Evolutionary conservation across 2,113 vertebrate species (phyloP).

Genomic region (Calonectris borealis): DNA sequence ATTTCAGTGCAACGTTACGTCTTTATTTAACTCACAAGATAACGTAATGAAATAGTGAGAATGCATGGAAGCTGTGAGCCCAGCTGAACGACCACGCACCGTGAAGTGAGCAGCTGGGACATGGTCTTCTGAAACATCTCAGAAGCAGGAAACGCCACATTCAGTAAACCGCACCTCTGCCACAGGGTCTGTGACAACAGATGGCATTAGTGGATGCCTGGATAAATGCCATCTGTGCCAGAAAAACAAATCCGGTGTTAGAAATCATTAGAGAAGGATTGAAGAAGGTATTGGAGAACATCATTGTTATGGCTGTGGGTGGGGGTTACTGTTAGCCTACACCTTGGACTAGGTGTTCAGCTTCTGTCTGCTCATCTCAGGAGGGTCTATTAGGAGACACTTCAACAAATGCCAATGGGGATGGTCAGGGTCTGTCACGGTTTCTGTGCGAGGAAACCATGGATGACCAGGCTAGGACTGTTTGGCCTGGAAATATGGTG

Average conservation of each 20-base stretch:
- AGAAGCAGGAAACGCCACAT: not conserved
- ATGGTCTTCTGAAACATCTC: not conserved
- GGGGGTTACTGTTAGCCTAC: not conserved
- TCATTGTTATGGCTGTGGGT: accelerated
- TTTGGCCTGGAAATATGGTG: not conserved
- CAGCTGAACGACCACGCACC: accelerated
- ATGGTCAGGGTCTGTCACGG: not conserved
- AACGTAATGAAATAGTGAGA: not conserved
- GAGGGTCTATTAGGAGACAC: not conserved
- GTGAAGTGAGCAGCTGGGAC: not conserved
- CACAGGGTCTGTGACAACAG: not conserved
- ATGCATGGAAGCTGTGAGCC: not conserved
- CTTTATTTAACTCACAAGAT: not conserved
- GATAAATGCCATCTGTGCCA: not conserved
- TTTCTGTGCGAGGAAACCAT: not conserved
- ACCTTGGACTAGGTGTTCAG: not conserved
- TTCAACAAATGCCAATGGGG: not conserved
- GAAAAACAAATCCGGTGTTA: not conserved
- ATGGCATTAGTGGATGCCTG: not conserved
- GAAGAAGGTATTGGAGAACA: not conserved
- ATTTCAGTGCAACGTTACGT: not conserved
- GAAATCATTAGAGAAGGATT: not conserved
- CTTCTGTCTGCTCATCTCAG: not conserved
- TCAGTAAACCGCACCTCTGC: not conserved
- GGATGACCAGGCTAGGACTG: not conserved